Conservation (phyloP, 2,888 invertebrate species). For the Brachylomia viminalis region DNA sequence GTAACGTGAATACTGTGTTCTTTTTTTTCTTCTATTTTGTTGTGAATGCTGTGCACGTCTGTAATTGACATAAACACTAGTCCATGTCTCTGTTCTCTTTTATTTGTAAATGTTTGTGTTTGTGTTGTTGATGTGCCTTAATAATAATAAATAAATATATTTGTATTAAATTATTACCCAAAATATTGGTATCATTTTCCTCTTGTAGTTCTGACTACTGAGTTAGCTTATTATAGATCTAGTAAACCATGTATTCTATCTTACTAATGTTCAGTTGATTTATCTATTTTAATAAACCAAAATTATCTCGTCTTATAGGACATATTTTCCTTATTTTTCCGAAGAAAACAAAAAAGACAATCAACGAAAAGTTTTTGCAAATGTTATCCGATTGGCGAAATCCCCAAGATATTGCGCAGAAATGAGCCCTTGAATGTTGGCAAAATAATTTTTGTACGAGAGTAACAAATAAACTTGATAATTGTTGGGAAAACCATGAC, state of each 20-base stretch:
- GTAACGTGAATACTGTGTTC: too few relatives aligned
- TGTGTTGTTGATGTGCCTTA: too few relatives aligned
- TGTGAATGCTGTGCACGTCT: too few relatives aligned
- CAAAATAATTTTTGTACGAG: not conserved
- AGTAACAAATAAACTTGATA: not conserved
- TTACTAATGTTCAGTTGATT: conserved; percentile 6
- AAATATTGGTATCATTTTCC: not conserved
- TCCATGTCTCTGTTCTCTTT: too few relatives aligned
- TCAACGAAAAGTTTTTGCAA: not conserved
- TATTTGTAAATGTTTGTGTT: too few relatives aligned
- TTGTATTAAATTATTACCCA: not conserved
- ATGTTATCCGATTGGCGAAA: conserved; percentile 7
- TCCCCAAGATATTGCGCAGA: not conserved
- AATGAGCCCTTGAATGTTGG: not conserved
- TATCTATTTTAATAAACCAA: conserved; percentile 31
- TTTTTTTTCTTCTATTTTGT: too few relatives aligned
- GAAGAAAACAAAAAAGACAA: conserved; percentile 17
- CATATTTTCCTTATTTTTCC: conserved; percentile 43
- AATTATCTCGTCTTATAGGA: conserved; percentile 5
- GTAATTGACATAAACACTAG: too few relatives aligned
- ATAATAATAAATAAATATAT: too few relatives aligned
- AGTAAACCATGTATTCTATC: conserved; percentile 11
- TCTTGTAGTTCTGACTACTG: not conserved
- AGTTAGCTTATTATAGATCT: not conserved
- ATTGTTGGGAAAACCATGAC: not conserved